Evolutionary conservation across 2,888 invertebrate genomes (phyloP), one percentile per base, ranked within the genome.

Genomic region (Coenonympha glycerion): DNA sequence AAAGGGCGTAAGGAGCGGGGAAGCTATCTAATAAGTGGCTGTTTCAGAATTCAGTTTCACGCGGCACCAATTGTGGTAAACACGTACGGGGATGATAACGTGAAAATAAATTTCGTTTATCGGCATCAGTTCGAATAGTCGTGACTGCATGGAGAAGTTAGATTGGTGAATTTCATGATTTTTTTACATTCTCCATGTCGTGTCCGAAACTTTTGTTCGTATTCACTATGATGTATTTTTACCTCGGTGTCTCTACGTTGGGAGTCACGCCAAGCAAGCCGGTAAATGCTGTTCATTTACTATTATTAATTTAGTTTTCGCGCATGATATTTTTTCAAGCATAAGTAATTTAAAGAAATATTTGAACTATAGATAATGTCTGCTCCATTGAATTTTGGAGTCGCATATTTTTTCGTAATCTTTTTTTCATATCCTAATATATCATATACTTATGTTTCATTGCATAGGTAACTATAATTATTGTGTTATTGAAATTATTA

Each of bases 191-290:
- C 57, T 57, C 58, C 64, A 76, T 77, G 78, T 62, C 63, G 66
- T 63, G 64, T 59, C 65, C 62, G 59, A 65, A 56, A 49, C 60
- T 63, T 52, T 57, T 70, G 56, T 52, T 73, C 60, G 58, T 69
- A 55, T 58, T 65, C 62, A 68, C 63, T 64, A 81, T 82, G 79
- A 62, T 73, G 67, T 70, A 72, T 61, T 65, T 69, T 63, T 65
- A 73, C 55, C 55, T 73, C 58, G 68, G 70, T 66, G 66, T 76
- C 60, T 65, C 65, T 53, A 58, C 73, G 50, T 58, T 77, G 50
- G 76, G 71, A 51, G 60, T 73, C 60, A 65, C 76, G 52, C 63
- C 72, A 30, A 49, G 48, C 48, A 56, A 51, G 44, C 56, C 61
- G 34, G 49, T 62, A 49, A 59, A 60, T 63, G 6, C 49, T 42